A percentile compares a stretch with the other conserved stretches of the same genome.
phyloP scores from a whole-genome alignment of 2,888 invertebrate species.

The Masnerella sp. region DNA sequence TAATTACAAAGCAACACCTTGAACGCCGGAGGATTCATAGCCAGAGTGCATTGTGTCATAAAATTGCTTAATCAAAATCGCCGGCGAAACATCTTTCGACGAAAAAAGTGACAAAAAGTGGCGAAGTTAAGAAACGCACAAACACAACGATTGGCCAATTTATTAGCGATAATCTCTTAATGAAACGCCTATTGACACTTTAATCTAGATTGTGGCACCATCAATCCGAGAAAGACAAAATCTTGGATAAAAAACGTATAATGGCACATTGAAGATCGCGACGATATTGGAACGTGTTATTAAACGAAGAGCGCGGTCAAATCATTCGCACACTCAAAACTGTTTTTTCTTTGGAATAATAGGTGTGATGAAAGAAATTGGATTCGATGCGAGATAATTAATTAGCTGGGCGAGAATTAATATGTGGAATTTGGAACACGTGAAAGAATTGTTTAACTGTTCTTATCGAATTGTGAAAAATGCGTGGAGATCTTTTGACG shows the following conservation, averaged over 20 bases:
- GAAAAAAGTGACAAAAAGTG: background rate
- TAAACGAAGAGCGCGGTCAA: conserved; percentile 15
- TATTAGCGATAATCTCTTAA: conserved; percentile 22
- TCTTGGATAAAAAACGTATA: conserved; percentile 22
- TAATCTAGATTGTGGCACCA: conserved; percentile 12
- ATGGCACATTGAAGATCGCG: conserved; percentile 17
- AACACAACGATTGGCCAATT: background rate
- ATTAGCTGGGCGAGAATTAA: no score
- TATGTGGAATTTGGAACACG: no score
- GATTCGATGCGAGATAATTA: background rate
- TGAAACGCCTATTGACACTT: conserved; percentile 19
- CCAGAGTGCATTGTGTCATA: background rate
- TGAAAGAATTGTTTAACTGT: no score
- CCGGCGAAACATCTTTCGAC: background rate
- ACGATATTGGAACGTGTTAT: conserved; percentile 23
- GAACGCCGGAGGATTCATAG: no score
- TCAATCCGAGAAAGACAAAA: conserved; percentile 17
- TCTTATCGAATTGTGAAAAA: no score
- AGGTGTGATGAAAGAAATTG: background rate
- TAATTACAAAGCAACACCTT: conserved; percentile 8
- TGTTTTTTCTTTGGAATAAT: background rate
- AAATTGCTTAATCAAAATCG: conserved; percentile 2
- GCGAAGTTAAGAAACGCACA: background rate
- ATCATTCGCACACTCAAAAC: conserved; percentile 14
- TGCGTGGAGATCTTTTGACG: no score